Percentiles rank a stretch among this genome's conserved stretches.
phyloP scores from a whole-genome alignment of 2,888 invertebrate genomes.

The Polydrusus pterygomalis region DNA sequence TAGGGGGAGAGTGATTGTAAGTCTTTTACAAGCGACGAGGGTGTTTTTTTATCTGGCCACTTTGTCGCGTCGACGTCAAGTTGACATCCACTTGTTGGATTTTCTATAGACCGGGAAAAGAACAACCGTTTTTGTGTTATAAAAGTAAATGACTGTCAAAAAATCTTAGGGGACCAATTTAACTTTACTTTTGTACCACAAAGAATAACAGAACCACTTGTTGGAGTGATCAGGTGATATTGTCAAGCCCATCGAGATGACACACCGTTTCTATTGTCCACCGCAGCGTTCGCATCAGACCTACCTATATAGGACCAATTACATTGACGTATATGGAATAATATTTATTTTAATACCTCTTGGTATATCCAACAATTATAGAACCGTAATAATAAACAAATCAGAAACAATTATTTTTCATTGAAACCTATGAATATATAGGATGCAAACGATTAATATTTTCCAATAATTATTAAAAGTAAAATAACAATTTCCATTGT shows the following conservation, averaged over 20 bases:
- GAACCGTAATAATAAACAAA: slow-evolving; percentile 44
- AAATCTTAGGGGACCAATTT: slow-evolving; percentile 57
- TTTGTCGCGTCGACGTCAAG: slow-evolving; percentile 71
- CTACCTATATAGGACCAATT: slow-evolving; percentile 18
- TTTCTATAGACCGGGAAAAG: slow-evolving; percentile 63
- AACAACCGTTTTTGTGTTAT: slow-evolving; percentile 63
- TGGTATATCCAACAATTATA: slow-evolving; percentile 39
- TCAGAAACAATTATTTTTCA: slow-evolving; percentile 42
- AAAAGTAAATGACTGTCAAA: slow-evolving; percentile 66
- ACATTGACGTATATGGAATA: slow-evolving; percentile 36
- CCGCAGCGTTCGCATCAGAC: slow-evolving; percentile 46
- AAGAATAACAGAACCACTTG: slow-evolving; percentile 50
- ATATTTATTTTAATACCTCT: slow-evolving; percentile 45
- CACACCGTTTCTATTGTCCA: slow-evolving; percentile 54
- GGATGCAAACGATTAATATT: slow-evolving; percentile 29
- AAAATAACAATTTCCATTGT: slow-evolving; percentile 32
- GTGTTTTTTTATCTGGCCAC: slow-evolving; percentile 72
- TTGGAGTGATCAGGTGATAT: slow-evolving; percentile 53
- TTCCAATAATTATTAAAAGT: slow-evolving; percentile 30
- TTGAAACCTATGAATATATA: slow-evolving; percentile 35
- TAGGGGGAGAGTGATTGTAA: slow-evolving; percentile 65
- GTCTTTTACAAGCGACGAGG: slow-evolving; percentile 71
- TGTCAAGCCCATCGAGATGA: slow-evolving; percentile 48
- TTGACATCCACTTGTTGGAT: slow-evolving; percentile 71
- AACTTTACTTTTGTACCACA: slow-evolving; percentile 41